Conservation (phyloP, 2,113 vertebrate species). For the Amblyopsis rosae region DNA sequence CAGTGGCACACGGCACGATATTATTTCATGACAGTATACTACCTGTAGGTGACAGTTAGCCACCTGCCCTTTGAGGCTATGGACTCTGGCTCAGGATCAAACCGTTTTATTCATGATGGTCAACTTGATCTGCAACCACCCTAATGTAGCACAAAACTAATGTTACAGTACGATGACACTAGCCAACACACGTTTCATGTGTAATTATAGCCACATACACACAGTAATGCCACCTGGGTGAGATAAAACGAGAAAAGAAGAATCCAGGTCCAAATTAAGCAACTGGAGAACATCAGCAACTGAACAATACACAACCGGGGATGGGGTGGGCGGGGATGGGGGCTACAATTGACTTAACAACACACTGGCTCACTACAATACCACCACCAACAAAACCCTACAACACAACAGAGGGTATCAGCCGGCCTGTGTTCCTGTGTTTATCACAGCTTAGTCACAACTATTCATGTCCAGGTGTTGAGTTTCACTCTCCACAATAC, state of each 20-base stretch:
- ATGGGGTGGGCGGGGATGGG: neutral
- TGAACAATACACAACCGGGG: neutral
- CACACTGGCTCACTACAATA: conserved; percentile 33
- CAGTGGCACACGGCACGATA: too few species aligned
- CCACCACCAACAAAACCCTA: conserved; percentile 22
- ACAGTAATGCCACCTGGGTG: too few species aligned
- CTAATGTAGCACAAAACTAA: too few species aligned
- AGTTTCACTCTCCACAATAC: conserved; percentile 70
- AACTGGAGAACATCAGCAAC: conserved; percentile 19
- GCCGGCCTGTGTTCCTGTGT: conserved; percentile 20
- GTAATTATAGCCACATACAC: too few species aligned
- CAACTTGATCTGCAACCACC: too few species aligned
- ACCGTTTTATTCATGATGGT: too few species aligned
- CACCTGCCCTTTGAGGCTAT: too few species aligned
- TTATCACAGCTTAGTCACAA: conserved; percentile 62
- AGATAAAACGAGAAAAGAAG: conserved; percentile 26
- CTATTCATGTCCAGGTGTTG: conserved; percentile 65
- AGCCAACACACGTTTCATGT: too few species aligned
- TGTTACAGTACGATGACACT: too few species aligned
- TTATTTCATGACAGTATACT: too few species aligned
- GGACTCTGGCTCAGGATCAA: too few species aligned
- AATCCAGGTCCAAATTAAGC: conserved; percentile 1
- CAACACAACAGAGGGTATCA: conserved; percentile 63
- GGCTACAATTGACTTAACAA: conserved; percentile 38
- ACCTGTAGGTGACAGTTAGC: too few species aligned